Base-by-base conservation (phyloP, 92 coral and sea anemone genomes). In the Actinostola sp. region DNA sequence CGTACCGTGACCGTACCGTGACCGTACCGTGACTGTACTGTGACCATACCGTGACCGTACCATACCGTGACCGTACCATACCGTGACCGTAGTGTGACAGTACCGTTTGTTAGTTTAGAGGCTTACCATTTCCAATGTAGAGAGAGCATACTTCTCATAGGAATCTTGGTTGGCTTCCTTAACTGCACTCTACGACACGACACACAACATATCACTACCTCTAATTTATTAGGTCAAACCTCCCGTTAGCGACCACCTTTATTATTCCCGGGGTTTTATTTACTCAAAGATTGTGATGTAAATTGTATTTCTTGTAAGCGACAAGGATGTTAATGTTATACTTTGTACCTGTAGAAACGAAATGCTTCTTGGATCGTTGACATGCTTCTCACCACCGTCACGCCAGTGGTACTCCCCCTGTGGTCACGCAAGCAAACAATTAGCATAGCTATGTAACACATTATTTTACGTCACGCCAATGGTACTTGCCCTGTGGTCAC, bases 331-430 rank as follows among this genome's bases (percentile, higher is more conserved):
- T 33, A 28, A 19, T 25, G 12, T 16, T 54, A 21, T 21, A 41
- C 39, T 51, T 14, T 66, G 29, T 51, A 93, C 98, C 93, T 93
- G 98, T 1, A 93, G 53, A 67, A 84, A 75, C 15, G 97, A 96
- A 34, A 93, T 90, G 39, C 98, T 90, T 41, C 81, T 81, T 34
- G 98, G 98, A 66, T 93, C 98, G 55, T 93, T 93, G 31, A 88
- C 81, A 43, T 93, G 98, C 35, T 90, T 93, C 72, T 93, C 98
- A 19, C 98, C 98, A 24, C 98, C 98, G 33, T 87, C 93, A 44
- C 98, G 88, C 98, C 98, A 93, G 61, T 93, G 98, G 49, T 93
- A 93, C 36, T 82, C 96, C 32, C 98, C 98, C 98, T 93, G 59
- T 38, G 26, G 35, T 35, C 25, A 26, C 52, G 76, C 30, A 49